Percentiles rank a stretch among this genome's conserved stretches.
Conservation (phyloP, 2,113 vertebrate genomes). For the Charadrius vociferus region DNA sequence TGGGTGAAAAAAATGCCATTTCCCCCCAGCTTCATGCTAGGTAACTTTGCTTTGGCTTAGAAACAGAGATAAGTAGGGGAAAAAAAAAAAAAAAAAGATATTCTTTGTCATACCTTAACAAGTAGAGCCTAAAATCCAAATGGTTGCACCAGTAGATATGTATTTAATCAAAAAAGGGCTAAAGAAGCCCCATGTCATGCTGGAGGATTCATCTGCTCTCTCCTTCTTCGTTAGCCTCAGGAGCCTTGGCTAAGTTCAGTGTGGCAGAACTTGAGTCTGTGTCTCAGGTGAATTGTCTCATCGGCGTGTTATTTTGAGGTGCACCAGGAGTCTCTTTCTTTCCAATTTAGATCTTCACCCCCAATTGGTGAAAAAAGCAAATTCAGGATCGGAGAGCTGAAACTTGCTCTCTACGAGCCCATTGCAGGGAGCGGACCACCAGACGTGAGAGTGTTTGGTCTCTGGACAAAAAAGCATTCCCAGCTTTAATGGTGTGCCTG, state of each 20-base stretch:
- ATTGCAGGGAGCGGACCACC: not conserved
- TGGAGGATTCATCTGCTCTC: not conserved
- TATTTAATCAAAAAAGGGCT: not conserved
- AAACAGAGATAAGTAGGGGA: not conserved
- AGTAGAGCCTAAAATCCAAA: not conserved
- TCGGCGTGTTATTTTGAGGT: rapidly evolving
- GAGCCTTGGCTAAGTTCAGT: not conserved
- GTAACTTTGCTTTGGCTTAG: not conserved
- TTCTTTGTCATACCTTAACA: not conserved
- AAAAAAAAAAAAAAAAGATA: not conserved
- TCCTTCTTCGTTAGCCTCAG: not conserved
- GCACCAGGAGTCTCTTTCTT: not conserved
- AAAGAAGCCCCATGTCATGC: not conserved
- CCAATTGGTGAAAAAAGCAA: not conserved
- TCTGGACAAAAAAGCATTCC: not conserved
- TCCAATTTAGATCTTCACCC: not conserved
- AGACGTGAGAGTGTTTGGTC: not conserved
- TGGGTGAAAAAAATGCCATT: not conserved
- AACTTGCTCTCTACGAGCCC: no score
- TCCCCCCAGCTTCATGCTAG: not conserved
- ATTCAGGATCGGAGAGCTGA: not conserved
- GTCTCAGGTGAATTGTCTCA: not conserved
- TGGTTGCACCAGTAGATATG: not conserved
- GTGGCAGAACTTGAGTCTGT: not conserved
- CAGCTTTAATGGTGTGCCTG: not conserved